phyloP scores from a whole-genome alignment of 30 jellyfish, hydroid and myxozoan species.

The Hydractinia symbiolongicarpus region DNA sequence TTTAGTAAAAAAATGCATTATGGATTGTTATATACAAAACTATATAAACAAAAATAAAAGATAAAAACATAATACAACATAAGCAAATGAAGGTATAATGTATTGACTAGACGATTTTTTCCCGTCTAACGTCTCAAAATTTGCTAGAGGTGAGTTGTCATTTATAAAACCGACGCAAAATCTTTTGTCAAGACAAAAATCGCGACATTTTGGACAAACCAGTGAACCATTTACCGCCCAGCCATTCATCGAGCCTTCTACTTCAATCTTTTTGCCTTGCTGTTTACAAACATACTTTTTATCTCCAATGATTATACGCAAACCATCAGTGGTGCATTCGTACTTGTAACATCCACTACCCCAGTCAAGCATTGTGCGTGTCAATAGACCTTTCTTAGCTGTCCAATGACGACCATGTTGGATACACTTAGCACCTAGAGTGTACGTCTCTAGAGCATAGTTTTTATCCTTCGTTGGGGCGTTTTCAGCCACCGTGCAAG shows the following conservation, averaged over 20 bases:
- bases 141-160: not conserved
- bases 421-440: conserved; percentile 57
- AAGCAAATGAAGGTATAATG: no score
- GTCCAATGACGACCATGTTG: conserved; percentile 95
- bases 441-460: conserved; percentile 69
- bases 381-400: conserved; percentile 71
- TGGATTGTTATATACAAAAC: no score
- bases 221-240: conserved; percentile 87
- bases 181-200: conserved; percentile 42
- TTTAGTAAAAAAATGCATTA: no score
- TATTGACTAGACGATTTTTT: not conserved
- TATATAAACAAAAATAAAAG: no score
- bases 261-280: conserved; percentile 42
- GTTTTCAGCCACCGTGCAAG: conserved; percentile 73
- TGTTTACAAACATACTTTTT: conserved; percentile 45
- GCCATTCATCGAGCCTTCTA: conserved; percentile 59
- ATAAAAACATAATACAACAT: no score
- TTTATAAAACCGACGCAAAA: not conserved
- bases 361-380: conserved; percentile 95
- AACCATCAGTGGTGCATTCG: conserved; percentile 61
- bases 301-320: conserved; percentile 36
- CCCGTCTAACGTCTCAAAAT: not conserved
- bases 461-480: conserved; percentile 56
- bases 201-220: conserved; percentile 79
- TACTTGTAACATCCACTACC: conserved; percentile 81